phyloP scores from a whole-genome alignment of 2,113 vertebrate species.

The Peromyscus californicus region DNA sequence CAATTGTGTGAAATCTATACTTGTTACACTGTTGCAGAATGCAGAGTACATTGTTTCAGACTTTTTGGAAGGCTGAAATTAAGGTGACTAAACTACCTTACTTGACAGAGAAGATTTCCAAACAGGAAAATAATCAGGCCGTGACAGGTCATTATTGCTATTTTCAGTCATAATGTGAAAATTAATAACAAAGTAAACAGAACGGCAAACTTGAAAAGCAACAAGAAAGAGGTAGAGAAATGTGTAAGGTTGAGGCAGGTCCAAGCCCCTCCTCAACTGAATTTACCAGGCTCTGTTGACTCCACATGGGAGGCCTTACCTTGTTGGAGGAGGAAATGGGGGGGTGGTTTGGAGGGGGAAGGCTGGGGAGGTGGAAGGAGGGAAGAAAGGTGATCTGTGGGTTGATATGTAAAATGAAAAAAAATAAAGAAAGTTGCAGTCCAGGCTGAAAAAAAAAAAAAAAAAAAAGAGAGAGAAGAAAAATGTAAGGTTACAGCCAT shows the following conservation, averaged over 20 bases:
- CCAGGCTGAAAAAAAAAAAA: too few species aligned
- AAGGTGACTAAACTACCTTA: background rate
- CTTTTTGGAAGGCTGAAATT: background rate
- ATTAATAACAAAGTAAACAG: background rate
- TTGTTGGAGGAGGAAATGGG: too few species aligned
- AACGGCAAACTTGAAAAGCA: background rate
- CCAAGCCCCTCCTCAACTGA: too few species aligned
- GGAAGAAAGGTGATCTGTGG: too few species aligned
- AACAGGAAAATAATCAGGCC: background rate
- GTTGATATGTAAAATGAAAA: too few species aligned
- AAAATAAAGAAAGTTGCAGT: too few species aligned
- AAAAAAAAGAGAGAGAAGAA: background rate
- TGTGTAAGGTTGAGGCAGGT: background rate
- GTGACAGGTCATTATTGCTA: background rate
- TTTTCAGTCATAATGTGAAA: background rate
- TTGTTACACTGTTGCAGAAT: background rate
- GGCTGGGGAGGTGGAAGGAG: too few species aligned
- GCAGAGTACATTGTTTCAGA: background rate
- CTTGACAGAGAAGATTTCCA: background rate
- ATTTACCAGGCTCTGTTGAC: too few species aligned
- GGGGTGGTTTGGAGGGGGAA: too few species aligned
- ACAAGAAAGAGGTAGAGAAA: background rate
- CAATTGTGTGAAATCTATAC: background rate
- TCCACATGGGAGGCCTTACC: too few species aligned
- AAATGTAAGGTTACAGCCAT: background rate